Conservation (phyloP, 2,888 invertebrate genomes). For the Hyles lineata region DNA sequence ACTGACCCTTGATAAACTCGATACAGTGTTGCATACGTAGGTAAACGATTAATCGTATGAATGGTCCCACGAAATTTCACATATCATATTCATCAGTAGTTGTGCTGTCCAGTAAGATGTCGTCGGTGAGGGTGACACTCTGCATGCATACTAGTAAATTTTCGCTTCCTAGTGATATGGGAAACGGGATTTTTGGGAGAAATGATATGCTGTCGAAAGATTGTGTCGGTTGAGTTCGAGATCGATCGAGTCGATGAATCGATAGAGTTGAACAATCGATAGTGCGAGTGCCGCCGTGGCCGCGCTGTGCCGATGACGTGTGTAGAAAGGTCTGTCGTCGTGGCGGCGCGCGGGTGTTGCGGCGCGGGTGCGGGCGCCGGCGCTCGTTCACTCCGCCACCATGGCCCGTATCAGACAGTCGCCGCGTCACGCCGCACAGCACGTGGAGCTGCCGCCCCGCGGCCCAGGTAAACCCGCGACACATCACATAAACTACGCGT, state of each 20-base stretch:
- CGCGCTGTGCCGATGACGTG: conserved; percentile 44
- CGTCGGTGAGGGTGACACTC: too few relatives aligned
- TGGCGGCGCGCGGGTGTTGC: conserved; percentile 53
- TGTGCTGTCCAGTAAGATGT: too few relatives aligned
- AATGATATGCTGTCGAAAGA: too few relatives aligned
- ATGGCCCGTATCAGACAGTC: conserved; percentile 83
- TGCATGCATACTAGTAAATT: too few relatives aligned
- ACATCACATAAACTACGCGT: conserved; percentile 8
- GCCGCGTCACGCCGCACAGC: conserved; percentile 76
- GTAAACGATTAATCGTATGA: neutral
- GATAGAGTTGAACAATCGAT: conserved; percentile 24
- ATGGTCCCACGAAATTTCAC: neutral
- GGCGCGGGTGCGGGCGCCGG: conserved; percentile 37
- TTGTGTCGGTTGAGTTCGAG: neutral
- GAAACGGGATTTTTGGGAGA: too few relatives aligned
- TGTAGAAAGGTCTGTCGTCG: conserved; percentile 59
- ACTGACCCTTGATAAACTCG: conserved; percentile 10
- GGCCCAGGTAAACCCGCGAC: conserved; percentile 72
- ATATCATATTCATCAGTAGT: too few relatives aligned
- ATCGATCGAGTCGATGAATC: conserved; percentile 20
- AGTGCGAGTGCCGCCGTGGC: conserved; percentile 32
- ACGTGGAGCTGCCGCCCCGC: conserved; percentile 76
- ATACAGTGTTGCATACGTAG: neutral
- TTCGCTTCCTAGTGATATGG: too few relatives aligned
- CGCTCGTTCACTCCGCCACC: conserved; percentile 73